Conservation (phyloP, 2,797 vertebrate species). For the Apodemus agrarius region DNA sequence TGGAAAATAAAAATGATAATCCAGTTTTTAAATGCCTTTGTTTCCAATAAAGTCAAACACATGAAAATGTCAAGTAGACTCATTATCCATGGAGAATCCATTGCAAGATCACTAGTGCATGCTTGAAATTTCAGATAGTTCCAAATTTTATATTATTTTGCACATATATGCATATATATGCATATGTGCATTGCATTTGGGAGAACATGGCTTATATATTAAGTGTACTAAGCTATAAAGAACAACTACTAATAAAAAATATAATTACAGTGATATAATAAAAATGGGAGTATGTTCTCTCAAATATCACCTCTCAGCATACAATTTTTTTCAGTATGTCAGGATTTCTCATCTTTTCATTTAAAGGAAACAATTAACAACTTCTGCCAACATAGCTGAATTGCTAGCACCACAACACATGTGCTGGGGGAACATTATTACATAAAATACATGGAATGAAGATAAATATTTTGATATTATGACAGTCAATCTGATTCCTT, state of each 20-base stretch:
- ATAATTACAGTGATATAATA: neutral
- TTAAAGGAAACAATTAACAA: neutral
- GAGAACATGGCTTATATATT: neutral
- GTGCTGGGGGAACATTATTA: neutral
- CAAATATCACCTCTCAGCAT: neutral
- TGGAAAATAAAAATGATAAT: neutral
- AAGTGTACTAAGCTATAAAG: neutral
- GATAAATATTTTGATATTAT: neutral
- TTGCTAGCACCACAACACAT: neutral
- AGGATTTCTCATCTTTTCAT: neutral
- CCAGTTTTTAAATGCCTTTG: constrained; percentile 43
- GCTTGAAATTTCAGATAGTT: neutral
- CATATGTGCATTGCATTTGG: neutral
- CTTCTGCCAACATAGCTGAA: neutral
- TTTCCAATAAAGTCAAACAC: neutral
- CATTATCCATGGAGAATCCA: neutral
- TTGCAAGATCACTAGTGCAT: neutral
- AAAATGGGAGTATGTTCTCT: neutral
- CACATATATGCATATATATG: too few relatives aligned
- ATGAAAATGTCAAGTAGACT: neutral
- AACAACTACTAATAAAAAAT: neutral
- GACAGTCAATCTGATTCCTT: neutral
- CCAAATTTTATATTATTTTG: neutral
- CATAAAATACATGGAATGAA: neutral
- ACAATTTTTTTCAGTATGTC: neutral